Conservation (phyloP, 2,888 invertebrate genomes). For the Drosophila anomelani region DNA sequence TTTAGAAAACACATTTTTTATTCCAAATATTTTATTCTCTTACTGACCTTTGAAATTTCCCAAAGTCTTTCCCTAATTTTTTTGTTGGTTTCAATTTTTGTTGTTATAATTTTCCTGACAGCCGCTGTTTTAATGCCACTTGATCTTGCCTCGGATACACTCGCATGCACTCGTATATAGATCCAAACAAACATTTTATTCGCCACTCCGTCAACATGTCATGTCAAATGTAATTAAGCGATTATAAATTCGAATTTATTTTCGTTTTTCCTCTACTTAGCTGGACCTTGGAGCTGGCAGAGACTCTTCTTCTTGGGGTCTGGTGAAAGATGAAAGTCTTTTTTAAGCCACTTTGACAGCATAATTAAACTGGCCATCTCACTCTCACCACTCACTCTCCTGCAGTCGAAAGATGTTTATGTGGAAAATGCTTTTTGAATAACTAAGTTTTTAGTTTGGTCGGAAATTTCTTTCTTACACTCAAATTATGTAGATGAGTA, state of each 20-base stretch:
- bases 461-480: slow-evolving; percentile 48
- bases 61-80: background rate
- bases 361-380: slow-evolving; percentile 69
- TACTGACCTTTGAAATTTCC: background rate
- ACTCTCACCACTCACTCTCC: slow-evolving; percentile 41
- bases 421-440: slow-evolving; percentile 64
- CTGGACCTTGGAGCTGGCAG: slow-evolving; percentile 40
- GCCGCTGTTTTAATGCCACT: slow-evolving; percentile 63
- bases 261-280: slow-evolving; percentile 42
- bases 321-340: slow-evolving; percentile 78
- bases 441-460: slow-evolving; percentile 32
- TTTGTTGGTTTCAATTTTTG: slow-evolving; percentile 3
- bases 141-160: slow-evolving; percentile 48
- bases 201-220: slow-evolving; percentile 75
- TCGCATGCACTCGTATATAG: slow-evolving; percentile 10
- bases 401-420: slow-evolving; percentile 52
- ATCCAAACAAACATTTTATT: slow-evolving; percentile 43
- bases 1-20: background rate
- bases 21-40: background rate
- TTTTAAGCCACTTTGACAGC: slow-evolving; percentile 73
- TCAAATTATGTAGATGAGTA: slow-evolving; percentile 70
- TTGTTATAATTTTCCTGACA: slow-evolving; percentile 28
- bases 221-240: slow-evolving; percentile 78
- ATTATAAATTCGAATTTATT: slow-evolving; percentile 69
- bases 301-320: slow-evolving; percentile 27